Evolutionary conservation across 2,113 vertebrate species (phyloP).

Genomic region (Phoenicopterus ruber): DNA sequence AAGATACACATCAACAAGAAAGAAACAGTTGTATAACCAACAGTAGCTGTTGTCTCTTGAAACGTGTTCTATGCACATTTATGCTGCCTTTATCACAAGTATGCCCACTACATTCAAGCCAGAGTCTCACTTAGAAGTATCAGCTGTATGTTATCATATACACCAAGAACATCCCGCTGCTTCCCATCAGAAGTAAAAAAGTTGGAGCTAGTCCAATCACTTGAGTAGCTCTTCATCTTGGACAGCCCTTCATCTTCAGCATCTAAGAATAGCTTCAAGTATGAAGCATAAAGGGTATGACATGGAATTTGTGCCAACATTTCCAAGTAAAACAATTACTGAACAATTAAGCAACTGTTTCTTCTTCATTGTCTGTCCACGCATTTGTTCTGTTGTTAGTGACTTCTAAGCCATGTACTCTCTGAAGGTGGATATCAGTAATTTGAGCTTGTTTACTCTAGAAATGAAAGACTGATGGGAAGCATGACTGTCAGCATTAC

Average conservation of each 20-base stretch:
- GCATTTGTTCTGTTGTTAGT: neutral
- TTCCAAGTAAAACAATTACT: neutral
- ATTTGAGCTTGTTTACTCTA: neutral
- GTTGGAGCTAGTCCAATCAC: neutral
- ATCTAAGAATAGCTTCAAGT: neutral
- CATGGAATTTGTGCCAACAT: neutral
- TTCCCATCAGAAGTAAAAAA: neutral
- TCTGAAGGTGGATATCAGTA: neutral
- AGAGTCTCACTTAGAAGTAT: neutral
- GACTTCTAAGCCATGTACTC: neutral
- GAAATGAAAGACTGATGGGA: conserved; percentile 16
- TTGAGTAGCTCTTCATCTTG: neutral
- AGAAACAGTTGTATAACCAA: neutral
- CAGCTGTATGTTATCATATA: neutral
- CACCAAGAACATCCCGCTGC: neutral
- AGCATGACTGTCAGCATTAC: neutral
- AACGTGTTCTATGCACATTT: neutral
- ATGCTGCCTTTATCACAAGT: neutral
- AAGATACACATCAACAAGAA: neutral
- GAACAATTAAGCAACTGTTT: neutral
- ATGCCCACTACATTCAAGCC: neutral
- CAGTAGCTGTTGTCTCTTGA: neutral
- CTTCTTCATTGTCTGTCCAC: neutral
- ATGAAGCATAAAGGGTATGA: neutral
- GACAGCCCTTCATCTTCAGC: neutral